Percentiles rank a stretch among this genome's conserved stretches.
These are phyloP conservation scores for Tympanuchus pallidicinctus DNA, from an alignment of 2,113 vertebrate genomes.

Conservation along the genomic window DNA sequence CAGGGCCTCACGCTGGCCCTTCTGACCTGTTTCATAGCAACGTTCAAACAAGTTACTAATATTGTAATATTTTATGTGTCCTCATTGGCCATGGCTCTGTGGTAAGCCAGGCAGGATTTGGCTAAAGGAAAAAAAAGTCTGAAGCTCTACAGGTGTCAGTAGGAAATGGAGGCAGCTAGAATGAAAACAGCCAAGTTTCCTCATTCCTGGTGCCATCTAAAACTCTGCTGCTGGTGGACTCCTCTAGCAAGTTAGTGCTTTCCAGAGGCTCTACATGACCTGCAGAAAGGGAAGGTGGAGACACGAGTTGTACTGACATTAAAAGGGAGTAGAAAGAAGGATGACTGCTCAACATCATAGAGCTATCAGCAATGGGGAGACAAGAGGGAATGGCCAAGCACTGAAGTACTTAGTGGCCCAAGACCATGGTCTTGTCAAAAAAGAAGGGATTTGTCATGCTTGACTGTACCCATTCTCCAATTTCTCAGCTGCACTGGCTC, in stretches of 20 bases:
- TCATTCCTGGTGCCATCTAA: neutral
- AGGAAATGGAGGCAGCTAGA: neutral
- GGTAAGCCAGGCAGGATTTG: constrained; percentile 4
- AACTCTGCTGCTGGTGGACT: neutral
- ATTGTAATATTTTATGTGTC: neutral
- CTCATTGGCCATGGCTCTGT: neutral
- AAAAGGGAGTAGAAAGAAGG: neutral
- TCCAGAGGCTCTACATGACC: neutral
- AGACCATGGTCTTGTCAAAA: neutral
- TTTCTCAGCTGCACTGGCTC: too few species aligned
- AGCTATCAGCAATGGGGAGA: neutral
- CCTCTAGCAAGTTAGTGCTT: neutral
- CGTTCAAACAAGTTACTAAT: constrained; percentile 33
- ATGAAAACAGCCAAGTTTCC: constrained; percentile 1
- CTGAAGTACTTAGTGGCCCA: neutral
- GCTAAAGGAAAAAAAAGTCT: neutral
- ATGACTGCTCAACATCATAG: neutral
- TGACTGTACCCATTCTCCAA: too few species aligned
- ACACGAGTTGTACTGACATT: neutral
- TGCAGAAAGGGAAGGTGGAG: neutral
- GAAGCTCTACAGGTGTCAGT: neutral
- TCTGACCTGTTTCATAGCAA: neutral
- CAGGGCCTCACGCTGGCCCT: neutral
- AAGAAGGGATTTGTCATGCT: too few species aligned
- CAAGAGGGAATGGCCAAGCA: rapidly evolving